Evolutionary conservation across 2,888 invertebrate genomes (phyloP), one percentile per base, ranked within the genome.

Genomic region (Apamea sordens): DNA sequence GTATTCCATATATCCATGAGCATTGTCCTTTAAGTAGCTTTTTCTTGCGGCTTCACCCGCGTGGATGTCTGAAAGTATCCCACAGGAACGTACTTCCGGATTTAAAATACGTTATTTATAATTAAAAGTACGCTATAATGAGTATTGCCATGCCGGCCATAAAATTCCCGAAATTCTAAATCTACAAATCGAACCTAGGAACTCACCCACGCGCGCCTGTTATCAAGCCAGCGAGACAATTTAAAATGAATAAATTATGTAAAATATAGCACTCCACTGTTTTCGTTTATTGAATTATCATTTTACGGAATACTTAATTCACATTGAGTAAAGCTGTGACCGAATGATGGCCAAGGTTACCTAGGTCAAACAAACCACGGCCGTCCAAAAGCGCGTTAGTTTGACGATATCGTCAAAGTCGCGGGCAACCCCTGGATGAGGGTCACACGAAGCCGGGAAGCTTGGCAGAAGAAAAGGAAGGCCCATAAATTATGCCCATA

Each of bases 271-370:
- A 47, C 32, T 73, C 61, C 44, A 80, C 21, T 67, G 24, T 15
- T 67, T 53, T 50, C n/a, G 24, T 36, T 79, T 28, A 28, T 36
- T 56, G 18, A 79, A 64, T 79, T 79, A 24, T 24, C n/a, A 47
- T 64, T 64, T 18, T 53, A 24, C 44, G 44, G 21, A 32, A 63
- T 10, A n/a, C n/a, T n/a, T n/a, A 53, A 79, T 21, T 44, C 21
- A n/a, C 5, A 28, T 56, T 24, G 36, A 53, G 21, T 64, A 64
- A 32, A 36, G 36, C 21, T 21, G 36, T 64, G 64, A 11, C 21
- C 21, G 10, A 36, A 11, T 21, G 4, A 3, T 36, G 10, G 21
- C 24, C 11, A 64, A 64, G 24, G 11, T n/a, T n/a, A n/a, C n/a
- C 11, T 5, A 32, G 64, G 10, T 2, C 5, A 64, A 36, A 36